phyloP scores from a whole-genome alignment of 2,888 invertebrate genomes.

The Rhagonycha lutea region DNA sequence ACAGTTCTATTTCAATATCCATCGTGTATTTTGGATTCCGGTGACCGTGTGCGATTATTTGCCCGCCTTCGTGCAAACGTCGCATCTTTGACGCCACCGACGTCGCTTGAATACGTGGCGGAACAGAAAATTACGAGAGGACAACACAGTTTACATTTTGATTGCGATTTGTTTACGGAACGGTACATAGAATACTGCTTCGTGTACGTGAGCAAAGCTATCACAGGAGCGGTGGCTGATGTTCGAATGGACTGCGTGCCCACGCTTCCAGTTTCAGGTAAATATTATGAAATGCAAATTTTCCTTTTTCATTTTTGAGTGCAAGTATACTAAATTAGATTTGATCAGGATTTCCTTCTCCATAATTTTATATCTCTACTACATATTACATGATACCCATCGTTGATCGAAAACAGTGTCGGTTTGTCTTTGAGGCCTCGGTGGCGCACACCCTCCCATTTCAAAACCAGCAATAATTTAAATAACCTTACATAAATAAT shows the following conservation, averaged over 20 bases:
- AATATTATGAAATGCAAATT: slow-evolving; percentile 13
- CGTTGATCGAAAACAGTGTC: not conserved
- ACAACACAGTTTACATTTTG: slow-evolving; percentile 76
- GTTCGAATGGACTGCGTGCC: slow-evolving; percentile 85
- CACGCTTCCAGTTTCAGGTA: slow-evolving; percentile 79
- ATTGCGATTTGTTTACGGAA: slow-evolving; percentile 82
- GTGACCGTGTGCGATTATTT: slow-evolving; percentile 79
- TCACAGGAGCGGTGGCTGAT: slow-evolving; percentile 83
- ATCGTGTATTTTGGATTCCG: slow-evolving; percentile 75
- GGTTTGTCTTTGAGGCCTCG: not conserved
- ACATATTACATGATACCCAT: too few relatives aligned
- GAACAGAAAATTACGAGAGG: slow-evolving; percentile 70
- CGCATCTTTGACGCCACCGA: slow-evolving; percentile 68
- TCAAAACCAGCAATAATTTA: too few relatives aligned
- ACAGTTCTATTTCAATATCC: slow-evolving; percentile 85
- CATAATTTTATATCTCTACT: too few relatives aligned
- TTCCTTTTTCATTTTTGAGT: too few relatives aligned
- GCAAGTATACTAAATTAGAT: too few relatives aligned
- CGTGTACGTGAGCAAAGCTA: slow-evolving; percentile 84
- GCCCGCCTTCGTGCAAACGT: slow-evolving; percentile 74
- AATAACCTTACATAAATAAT: too few relatives aligned
- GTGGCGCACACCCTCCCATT: too few relatives aligned
- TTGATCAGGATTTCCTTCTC: too few relatives aligned
- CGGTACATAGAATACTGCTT: slow-evolving; percentile 86
- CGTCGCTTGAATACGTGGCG: slow-evolving; percentile 66